These are phyloP conservation scores for Epicampocera succincta DNA, from an alignment of 2,888 invertebrate genomes.

Conservation along the genomic window DNA sequence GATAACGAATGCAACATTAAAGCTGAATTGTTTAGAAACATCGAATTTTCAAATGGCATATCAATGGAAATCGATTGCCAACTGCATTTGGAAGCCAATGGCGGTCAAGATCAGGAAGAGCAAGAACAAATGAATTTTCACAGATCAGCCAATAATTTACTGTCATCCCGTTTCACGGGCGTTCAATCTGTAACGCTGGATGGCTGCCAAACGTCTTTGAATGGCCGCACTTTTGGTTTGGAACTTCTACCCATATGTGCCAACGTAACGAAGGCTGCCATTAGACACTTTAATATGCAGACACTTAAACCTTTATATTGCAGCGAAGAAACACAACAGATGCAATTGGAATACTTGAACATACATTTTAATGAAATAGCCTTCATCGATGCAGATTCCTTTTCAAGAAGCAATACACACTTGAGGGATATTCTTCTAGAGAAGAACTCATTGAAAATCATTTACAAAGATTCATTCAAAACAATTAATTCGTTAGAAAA, in stretches of 20 bases:
- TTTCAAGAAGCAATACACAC: constrained; percentile 68
- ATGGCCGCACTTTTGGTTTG: constrained; percentile 76
- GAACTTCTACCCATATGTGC: constrained; percentile 77
- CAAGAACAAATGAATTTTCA: constrained; percentile 40
- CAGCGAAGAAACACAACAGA: constrained; percentile 52
- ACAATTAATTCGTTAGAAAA: constrained; percentile 69
- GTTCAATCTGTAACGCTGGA: constrained; percentile 73
- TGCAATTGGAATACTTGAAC: constrained; percentile 66
- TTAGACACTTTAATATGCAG: constrained; percentile 75
- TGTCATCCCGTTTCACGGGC: constrained; percentile 70
- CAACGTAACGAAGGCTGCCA: constrained; percentile 72
- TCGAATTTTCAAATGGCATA: constrained; percentile 72
- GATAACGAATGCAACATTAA: constrained; percentile 63
- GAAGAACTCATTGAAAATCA: constrained; percentile 74
- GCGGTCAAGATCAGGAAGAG: background rate
- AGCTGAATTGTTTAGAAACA: constrained; percentile 72
- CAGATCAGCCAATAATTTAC: constrained; percentile 36
- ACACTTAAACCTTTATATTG: constrained; percentile 73
- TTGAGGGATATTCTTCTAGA: constrained; percentile 72
- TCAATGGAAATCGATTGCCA: constrained; percentile 75
- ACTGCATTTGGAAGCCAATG: constrained; percentile 4
- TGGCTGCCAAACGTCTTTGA: constrained; percentile 76
- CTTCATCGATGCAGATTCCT: constrained; percentile 71
- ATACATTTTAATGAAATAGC: constrained; percentile 76
- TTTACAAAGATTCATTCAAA: constrained; percentile 72